Evolutionary conservation across 2,797 vertebrate species (phyloP).

Genomic region (Arremon aurantiirostris): DNA sequence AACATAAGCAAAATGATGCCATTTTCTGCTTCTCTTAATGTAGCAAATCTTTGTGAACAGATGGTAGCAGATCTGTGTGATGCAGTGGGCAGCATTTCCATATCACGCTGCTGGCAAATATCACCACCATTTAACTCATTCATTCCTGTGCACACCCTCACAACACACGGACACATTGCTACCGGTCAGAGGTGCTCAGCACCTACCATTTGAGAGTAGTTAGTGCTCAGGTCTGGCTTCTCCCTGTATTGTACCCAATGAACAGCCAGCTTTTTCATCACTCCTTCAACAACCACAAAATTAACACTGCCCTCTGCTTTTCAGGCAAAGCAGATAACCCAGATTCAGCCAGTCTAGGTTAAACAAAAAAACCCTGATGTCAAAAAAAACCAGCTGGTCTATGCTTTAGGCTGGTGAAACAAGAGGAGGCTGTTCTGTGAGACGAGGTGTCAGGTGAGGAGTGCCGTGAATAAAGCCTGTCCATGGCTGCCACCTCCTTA

Average conservation of each 20-base stretch:
- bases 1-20: neutral
- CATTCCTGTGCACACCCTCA: neutral
- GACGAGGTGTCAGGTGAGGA: neutral
- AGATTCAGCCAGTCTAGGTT: neutral
- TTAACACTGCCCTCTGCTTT: neutral
- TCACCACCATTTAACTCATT: neutral
- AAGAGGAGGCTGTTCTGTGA: neutral
- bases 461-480: neutral
- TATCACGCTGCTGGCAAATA: constrained; percentile 28
- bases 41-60: constrained; percentile 38
- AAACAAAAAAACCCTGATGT: neutral
- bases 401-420: neutral
- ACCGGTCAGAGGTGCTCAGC: neutral
- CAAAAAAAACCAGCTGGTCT: neutral
- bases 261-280: neutral
- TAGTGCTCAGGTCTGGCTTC: neutral
- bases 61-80: constrained; percentile 29
- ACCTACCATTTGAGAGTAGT: neutral
- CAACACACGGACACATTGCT: neutral
- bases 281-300: fast-evolving
- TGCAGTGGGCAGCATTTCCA: constrained; percentile 54
- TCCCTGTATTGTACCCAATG: fast-evolving
- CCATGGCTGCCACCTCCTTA: neutral
- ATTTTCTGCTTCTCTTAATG: neutral
- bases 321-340: neutral